These are phyloP conservation scores for Deilephila elpenor DNA, from an alignment of 2,888 invertebrate genomes.

Conservation along the genomic window DNA sequence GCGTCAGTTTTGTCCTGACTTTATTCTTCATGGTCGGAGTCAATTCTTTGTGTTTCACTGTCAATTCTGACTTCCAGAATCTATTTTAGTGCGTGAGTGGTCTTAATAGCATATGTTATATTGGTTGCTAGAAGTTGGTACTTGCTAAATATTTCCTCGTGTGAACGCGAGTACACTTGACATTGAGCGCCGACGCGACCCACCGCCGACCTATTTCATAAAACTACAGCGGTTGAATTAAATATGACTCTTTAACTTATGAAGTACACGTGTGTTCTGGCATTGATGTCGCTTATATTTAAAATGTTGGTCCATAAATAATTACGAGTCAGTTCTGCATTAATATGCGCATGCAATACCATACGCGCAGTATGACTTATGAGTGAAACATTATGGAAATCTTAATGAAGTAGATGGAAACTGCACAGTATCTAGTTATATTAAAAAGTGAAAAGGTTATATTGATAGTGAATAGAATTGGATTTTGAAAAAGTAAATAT, in stretches of 20 bases:
- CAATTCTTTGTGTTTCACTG: too few relatives aligned
- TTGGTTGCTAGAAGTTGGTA: not conserved
- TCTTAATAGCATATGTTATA: too few relatives aligned
- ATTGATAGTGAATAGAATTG: too few relatives aligned
- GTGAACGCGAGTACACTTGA: conserved; percentile 61
- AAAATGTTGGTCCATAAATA: not conserved
- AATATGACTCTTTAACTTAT: conserved; percentile 31
- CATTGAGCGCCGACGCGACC: conserved; percentile 58
- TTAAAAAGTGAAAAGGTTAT: too few relatives aligned
- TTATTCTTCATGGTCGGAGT: too few relatives aligned
- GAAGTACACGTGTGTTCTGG: not conserved
- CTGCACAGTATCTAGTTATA: too few relatives aligned
- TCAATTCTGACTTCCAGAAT: too few relatives aligned
- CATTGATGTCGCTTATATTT: conserved; percentile 9
- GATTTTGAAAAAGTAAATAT: too few relatives aligned
- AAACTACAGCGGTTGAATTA: conserved; percentile 47
- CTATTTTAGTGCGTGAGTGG: too few relatives aligned
- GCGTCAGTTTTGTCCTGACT: too few relatives aligned
- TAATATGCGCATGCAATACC: not conserved
- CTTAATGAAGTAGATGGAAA: too few relatives aligned
- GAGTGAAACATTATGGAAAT: too few relatives aligned
- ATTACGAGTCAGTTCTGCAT: not conserved
- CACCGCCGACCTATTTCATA: conserved; percentile 60
- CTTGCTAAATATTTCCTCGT: conserved; percentile 56
- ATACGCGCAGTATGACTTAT: not conserved